Conservation (phyloP, 1,140 invertebrate species). For the Pseudomyrmex concolor region DNA sequence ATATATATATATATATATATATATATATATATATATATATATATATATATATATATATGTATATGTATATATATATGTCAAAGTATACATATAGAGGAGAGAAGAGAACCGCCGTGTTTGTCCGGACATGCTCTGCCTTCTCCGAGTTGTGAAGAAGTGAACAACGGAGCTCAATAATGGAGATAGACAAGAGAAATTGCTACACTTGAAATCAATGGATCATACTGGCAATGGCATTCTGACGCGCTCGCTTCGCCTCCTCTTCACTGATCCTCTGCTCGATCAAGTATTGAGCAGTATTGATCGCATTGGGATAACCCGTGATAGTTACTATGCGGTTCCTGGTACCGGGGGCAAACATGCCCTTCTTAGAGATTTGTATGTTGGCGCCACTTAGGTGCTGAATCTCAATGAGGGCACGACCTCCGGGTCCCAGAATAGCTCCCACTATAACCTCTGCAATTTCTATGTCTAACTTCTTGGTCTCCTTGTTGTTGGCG, state of each 20-base stretch:
- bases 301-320: slow-evolving; percentile 94
- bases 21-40: no score
- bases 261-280: slow-evolving; percentile 98
- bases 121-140: slow-evolving; percentile 33
- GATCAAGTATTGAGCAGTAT: slow-evolving; percentile 96
- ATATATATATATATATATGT: not conserved
- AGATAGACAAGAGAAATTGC: slow-evolving; percentile 71
- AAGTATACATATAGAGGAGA: slow-evolving; percentile 57
- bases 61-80: slow-evolving; percentile 49
- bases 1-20: no score
- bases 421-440: slow-evolving; percentile 97
- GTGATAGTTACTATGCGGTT: slow-evolving; percentile 98
- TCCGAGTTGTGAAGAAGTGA: slow-evolving; percentile 67
- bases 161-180: slow-evolving; percentile 76
- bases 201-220: slow-evolving; percentile 86
- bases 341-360: slow-evolving; percentile 97
- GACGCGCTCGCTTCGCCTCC: slow-evolving; percentile 96
- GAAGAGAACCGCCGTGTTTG: slow-evolving; percentile 63
- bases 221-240: slow-evolving; percentile 92
- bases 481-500: slow-evolving; percentile 89
- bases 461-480: slow-evolving; percentile 96
- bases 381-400: slow-evolving; percentile 98
- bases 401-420: slow-evolving; percentile 98
- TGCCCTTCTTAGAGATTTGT: slow-evolving; percentile 99
- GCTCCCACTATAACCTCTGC: slow-evolving; percentile 98